Conservation (phyloP, 2,797 vertebrate genomes). For the Pangasius djambal region DNA sequence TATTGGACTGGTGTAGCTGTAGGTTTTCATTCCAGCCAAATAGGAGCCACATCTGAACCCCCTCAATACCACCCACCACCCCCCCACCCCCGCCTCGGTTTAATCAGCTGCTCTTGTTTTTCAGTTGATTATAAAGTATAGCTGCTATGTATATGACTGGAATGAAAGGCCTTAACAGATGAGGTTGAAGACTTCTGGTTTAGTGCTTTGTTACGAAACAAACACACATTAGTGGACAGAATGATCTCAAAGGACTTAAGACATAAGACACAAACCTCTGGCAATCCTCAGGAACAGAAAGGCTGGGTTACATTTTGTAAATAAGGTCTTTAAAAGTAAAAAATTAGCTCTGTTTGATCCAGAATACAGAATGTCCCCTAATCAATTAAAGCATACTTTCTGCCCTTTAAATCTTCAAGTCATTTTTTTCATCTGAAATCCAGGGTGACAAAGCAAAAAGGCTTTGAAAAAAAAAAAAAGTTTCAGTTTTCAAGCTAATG, state of each 20-base stretch:
- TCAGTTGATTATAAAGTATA: too few species aligned
- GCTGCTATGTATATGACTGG: not conserved
- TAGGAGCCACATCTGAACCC: not conserved
- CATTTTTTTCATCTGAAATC: not conserved
- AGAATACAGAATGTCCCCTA: not conserved
- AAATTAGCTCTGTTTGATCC: not conserved
- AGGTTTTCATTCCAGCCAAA: not conserved
- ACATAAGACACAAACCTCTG: not conserved
- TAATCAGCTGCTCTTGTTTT: not conserved
- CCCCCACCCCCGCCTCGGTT: not conserved
- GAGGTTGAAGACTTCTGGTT: not conserved
- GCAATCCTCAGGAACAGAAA: not conserved
- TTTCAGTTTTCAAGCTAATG: not conserved
- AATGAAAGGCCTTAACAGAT: not conserved
- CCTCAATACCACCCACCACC: too few species aligned
- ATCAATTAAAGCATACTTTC: not conserved
- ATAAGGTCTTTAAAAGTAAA: not conserved
- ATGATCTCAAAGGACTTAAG: not conserved
- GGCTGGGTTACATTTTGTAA: not conserved
- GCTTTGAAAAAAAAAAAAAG: not conserved
- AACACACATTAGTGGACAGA: not conserved
- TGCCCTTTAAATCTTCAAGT: not conserved
- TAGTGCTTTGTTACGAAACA: not conserved
- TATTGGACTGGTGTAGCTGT: not conserved
- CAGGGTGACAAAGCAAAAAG: not conserved